Base-by-base conservation (phyloP, 2,113 vertebrate species). In the Beaufortia kweichowensis region DNA sequence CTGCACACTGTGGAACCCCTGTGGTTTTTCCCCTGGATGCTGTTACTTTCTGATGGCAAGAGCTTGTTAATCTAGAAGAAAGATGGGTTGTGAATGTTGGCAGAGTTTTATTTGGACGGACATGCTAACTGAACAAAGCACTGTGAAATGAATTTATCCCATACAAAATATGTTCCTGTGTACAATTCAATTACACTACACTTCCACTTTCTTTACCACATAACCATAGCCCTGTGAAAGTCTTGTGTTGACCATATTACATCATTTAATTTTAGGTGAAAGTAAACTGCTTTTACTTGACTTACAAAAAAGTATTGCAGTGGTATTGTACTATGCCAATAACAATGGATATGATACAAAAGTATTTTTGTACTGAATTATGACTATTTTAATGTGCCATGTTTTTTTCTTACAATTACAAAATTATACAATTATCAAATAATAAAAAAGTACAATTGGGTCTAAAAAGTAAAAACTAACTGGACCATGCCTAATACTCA, bases 1-100 rank as follows among this genome's bases (percentile, higher is more conserved):
- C 14, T 75, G 53, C 59, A 69, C 28, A 55, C 19, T 24, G 28
- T 60, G 57, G 8, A n/a, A 31, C 29, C n/a, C 31, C 7, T 69
- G 66, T 33, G 48, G 48, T 55, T 67, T n/a, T 67, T 28, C 21
- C 35, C 46, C 55, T 50, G 26, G 3, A 53, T 79, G 24, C 26
- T 75, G 61, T 64, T 55, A 28, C 41, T 53, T 75, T 71, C 68
- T 56, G 68, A 71, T 39, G 50, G 50, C 46, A 68, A 53, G 66
- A 21, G 46, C 14, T 21, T 57, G 48, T 70, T 53, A 21, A 57
- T 31, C 53, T 39, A 57, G 68, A 39, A 57, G 23, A 71, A 57
- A 35, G 53, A 71, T 8, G 39, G 68, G 39, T 71, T 71, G 50
- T 57, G 50, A 39, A 2, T 19, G 56, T 56, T 57, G 68, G 68